These are phyloP conservation scores for Drosophila melanica DNA, from an alignment of 1,140 invertebrate species.

Conservation along the genomic window DNA sequence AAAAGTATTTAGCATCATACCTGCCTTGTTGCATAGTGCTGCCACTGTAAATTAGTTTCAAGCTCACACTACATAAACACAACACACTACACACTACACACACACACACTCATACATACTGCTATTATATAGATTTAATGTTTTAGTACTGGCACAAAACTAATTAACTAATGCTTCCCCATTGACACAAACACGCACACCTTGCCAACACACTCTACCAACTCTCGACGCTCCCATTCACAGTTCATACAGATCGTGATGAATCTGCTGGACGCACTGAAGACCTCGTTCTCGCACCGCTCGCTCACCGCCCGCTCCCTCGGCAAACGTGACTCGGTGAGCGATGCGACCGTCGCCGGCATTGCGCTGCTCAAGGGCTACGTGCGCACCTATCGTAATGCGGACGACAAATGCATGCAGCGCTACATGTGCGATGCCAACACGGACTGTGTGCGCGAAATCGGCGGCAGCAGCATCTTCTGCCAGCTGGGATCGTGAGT, in stretches of 20 bases:
- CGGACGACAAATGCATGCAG: conserved; percentile 91
- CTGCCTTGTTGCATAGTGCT: conserved; percentile 58
- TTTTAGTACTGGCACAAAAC: conserved; percentile 68
- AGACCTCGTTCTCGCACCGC: conserved; percentile 95
- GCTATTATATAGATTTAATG: conserved; percentile 21
- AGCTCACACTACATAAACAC: conserved; percentile 33
- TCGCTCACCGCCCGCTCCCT: conserved; percentile 91
- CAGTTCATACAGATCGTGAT: conserved; percentile 96
- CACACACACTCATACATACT: conserved; percentile 26
- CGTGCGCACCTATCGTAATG: conserved; percentile 91
- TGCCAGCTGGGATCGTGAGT: conserved; percentile 97
- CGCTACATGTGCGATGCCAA: conserved; percentile 95
- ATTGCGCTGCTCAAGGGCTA: conserved; percentile 95
- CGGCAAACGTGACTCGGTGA: conserved; percentile 92
- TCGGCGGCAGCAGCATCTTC: conserved; percentile 93
- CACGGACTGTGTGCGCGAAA: conserved; percentile 92
- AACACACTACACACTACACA: no score
- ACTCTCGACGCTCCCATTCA: conserved; percentile 68
- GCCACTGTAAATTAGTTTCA: conserved; percentile 59
- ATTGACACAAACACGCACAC: conserved; percentile 22
- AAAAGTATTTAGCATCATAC: neutral
- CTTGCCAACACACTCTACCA: conserved; percentile 21
- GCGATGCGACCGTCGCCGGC: conserved; percentile 93
- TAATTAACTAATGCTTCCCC: conserved; percentile 75
- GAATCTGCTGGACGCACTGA: conserved; percentile 94